Evolutionary conservation across 2,113 vertebrate species (phyloP).

Genomic region (Phyllopteryx taeniolatus): DNA sequence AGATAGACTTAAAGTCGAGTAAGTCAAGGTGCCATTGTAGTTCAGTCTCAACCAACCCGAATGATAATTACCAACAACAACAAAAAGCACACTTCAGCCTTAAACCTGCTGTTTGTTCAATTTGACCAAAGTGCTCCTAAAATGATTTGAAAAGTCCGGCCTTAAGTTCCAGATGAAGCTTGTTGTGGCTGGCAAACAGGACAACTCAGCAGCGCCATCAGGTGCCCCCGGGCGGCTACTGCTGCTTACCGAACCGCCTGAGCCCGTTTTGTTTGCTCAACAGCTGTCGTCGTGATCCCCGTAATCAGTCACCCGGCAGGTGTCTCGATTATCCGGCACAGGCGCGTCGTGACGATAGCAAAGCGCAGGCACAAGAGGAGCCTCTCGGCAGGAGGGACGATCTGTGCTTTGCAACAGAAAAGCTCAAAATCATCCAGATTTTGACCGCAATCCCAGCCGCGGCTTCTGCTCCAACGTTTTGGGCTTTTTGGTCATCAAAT

Average conservation of each 20-base stretch:
- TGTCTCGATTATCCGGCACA: neutral
- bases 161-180: constrained; percentile 14
- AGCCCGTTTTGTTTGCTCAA: constrained; percentile 1
- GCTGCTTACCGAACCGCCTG: constrained; percentile 1
- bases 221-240: constrained; percentile 51
- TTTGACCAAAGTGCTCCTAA: neutral
- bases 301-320: constrained; percentile 29
- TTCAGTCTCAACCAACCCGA: too few species aligned
- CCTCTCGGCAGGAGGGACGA: neutral
- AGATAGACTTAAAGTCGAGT: too few species aligned
- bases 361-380: neutral
- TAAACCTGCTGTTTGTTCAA: neutral
- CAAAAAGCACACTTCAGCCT: too few species aligned
- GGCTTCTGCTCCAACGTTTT: neutral
- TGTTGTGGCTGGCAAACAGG: constrained; percentile 2
- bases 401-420: neutral
- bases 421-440: neutral
- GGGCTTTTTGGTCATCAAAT: neutral
- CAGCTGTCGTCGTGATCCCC: constrained; percentile 23
- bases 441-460: neutral
- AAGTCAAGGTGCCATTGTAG: too few species aligned
- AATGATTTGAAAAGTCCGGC: too few species aligned
- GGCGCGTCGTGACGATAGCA: neutral
- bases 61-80: too few species aligned
- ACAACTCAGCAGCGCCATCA: constrained; percentile 58